Percentiles rank a stretch among this genome's conserved stretches.
Conservation (phyloP, 1,140 invertebrate species). For the Eueides isabella region DNA sequence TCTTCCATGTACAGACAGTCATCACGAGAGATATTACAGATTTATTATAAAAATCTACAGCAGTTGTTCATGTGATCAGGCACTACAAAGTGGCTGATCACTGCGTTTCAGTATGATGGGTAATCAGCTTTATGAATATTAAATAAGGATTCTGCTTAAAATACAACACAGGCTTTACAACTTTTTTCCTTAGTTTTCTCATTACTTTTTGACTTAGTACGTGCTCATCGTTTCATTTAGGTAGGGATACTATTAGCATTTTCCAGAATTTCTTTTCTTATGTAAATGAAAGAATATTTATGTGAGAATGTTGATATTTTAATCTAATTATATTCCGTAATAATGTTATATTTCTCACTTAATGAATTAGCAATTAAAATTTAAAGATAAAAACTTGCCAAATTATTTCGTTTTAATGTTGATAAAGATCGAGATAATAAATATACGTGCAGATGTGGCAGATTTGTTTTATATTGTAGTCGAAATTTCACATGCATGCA, state of each 20-base stretch:
- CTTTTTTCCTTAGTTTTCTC: background rate
- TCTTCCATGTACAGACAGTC: too few relatives aligned
- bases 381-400: too few relatives aligned
- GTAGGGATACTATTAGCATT: background rate
- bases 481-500: background rate
- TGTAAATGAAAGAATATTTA: background rate
- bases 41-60: too few relatives aligned
- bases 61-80: background rate
- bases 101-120: too few relatives aligned
- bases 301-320: too few relatives aligned
- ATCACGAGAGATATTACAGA: too few relatives aligned
- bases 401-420: background rate
- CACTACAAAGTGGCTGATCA: background rate
- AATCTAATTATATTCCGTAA: too few relatives aligned
- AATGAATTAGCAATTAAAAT: too few relatives aligned
- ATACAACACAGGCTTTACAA: too few relatives aligned
- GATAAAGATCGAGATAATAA: background rate
- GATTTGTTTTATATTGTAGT: background rate
- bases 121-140: background rate
- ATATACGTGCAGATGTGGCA: background rate
- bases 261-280: background rate
- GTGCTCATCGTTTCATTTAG: background rate
- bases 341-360: too few relatives aligned
- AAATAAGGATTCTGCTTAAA: background rate
- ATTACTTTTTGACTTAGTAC: background rate